Base-by-base conservation (phyloP, 2,888 invertebrate genomes). In the Chalcis sispes region DNA sequence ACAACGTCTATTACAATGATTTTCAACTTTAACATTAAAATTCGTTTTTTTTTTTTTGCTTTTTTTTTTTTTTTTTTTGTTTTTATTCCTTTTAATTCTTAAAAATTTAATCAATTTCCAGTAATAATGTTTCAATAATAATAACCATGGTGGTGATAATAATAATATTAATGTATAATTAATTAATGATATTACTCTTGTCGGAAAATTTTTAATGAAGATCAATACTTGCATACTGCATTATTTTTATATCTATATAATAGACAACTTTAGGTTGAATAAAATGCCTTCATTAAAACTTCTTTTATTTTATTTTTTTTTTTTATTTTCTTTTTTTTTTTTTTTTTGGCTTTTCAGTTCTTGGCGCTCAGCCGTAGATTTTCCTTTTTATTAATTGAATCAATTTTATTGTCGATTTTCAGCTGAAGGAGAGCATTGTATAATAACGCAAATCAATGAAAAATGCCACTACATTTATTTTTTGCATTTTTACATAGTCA, bases 1-100 rank as follows among this genome's bases (percentile, higher is more conserved):
- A 81, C 79, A 81, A 82, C 70, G 79, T 81, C 83, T 82, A 83
- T 80, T 83, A 80, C 62, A 77, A 78, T 80, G 75, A 79, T 77
- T 77, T 79, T 81, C 65, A 72, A 75, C 74, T 77, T 50, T 75
- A 75, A 79, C 77, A 75, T 79, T 72, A 72, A 78, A 61, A 78
- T 70, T 27, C 50, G 59, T 42, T 50, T 66, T 75, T 70, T 77
- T 65, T 23, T 27, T 61, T 69, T 50, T 75, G 27, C 2, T 66
- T 69, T 32, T 71, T 66, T 62, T 62, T 13, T n/a, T 61, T n/a
- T 50, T 65, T n/a, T n/a, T n/a, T 69, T 50, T 75, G 27, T 2
- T 66, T 69, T 32, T 71, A 71, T 62, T 62, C 15, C 10, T 61
- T n/a, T 50, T 65, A 15, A 4, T 18, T 46, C 1, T 32, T 52